Base-by-base conservation (phyloP, 2,888 invertebrate species). In the Nemotelus nigrinus region DNA sequence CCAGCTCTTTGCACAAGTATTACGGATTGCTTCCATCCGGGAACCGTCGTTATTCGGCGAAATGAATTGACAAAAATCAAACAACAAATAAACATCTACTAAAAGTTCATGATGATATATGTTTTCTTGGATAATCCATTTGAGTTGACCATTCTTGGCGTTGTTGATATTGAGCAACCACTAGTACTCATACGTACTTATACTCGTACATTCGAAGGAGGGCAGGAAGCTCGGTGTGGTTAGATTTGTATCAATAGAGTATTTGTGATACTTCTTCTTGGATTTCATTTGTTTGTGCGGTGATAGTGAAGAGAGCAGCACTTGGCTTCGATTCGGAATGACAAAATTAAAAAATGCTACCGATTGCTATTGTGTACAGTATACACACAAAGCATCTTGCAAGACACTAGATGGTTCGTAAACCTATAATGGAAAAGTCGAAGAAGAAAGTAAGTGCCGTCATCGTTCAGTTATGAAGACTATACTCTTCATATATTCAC, bases 61-160 rank as follows among this genome's bases (percentile, higher is more conserved):
- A 67, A 50, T 48, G n/a, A 67, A 67, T 67, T 67, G 67, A 67
- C 50, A 25, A 67, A 57, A 67, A 48, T 48, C 47, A 67, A 65
- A 67, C 50, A 48, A 67, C 67, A 67, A 67, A 67, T 67, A 67
- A 67, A 67, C 50, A 67, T 45, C 4, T 41, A 63, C 63, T n/a
- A 6, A 25, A 10, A 67, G 41, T 39, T 39, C 50, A 67, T 67
- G 67, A 67, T 67, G 4, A 67, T 67, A 44, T 41, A 41, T 63
- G 47, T 67, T 48, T 39, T 4, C 48, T 47, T 4, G 67, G 67
- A 67, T 67, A 67, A 67, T 67, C 67, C 67, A 48, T 67, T 48
- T 67, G 48, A 67, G 6, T 63, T 39, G 63, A 6, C 43, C 63
- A 43, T 63, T 7, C 10, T 7, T 53, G 45, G 10, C 39, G 43